Percentiles rank a stretch among this genome's conserved stretches.
Evolutionary conservation across 2,888 invertebrate genomes (phyloP).

Genomic region (Melanchra persicariae): DNA sequence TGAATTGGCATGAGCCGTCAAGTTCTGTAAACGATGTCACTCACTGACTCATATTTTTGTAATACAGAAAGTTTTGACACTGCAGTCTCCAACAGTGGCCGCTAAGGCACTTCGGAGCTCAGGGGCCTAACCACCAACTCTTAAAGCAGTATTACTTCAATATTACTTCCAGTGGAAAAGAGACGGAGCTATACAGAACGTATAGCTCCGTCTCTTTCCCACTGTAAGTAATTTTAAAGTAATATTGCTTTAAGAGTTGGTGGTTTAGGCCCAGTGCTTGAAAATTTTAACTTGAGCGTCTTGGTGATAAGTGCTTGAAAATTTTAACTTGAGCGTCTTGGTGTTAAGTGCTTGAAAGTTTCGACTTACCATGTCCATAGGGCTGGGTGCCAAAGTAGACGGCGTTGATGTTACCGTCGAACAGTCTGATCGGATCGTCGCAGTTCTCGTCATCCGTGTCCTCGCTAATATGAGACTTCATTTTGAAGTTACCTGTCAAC

Average conservation of each 20-base stretch:
- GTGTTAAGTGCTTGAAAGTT: not conserved
- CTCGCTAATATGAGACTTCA: conserved; percentile 29
- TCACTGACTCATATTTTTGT: not conserved
- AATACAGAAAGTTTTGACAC: not conserved
- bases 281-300: too few species aligned
- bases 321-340: not conserved
- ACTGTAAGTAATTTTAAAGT: too few species aligned
- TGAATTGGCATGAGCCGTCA: too few species aligned
- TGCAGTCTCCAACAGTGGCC: not conserved
- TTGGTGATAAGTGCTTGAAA: too few species aligned
- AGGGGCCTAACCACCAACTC: too few species aligned
- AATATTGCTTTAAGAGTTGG: too few species aligned
- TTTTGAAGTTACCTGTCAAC: conserved; percentile 44
- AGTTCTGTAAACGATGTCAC: too few species aligned
- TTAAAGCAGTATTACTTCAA: too few species aligned
- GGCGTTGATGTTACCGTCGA: conserved; percentile 42
- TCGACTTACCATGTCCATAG: conserved; percentile 19
- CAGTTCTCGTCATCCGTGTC: conserved; percentile 59
- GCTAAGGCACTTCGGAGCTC: not conserved
- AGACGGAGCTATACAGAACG: too few species aligned
- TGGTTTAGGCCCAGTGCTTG: not conserved
- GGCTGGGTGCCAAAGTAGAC: conserved; percentile 43
- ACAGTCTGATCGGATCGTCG: conserved; percentile 61
- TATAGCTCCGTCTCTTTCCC: too few species aligned
- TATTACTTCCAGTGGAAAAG: too few species aligned